Base-by-base conservation (phyloP, 2,113 vertebrate genomes). In the Albula glossodonta region DNA sequence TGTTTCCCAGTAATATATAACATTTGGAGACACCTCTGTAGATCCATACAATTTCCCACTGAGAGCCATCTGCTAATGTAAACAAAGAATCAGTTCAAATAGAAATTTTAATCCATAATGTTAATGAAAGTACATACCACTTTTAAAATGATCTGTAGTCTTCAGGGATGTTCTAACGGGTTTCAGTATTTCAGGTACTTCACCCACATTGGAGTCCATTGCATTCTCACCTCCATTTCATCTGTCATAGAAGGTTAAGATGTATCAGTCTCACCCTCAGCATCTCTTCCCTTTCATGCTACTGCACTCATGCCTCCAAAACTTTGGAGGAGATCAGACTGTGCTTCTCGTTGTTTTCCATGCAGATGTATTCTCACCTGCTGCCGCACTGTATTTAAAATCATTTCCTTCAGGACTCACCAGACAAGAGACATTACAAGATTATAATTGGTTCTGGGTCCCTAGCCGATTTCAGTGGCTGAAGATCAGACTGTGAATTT, bases 391-490 rank as follows among this genome's bases (percentile, higher is more conserved):
- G 70, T 74, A 74, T 74, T 74, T 74, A 74, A 74, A 74, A 74
- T 60, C 85, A 82, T 87, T 52, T 90, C 85, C 84, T 84, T 56
- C 56, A 88, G 83, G 86, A 86, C 87, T 80, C 83, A 87, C 86
- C 81, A 74, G 52, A 82, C 66, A 85, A 86, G 79, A 88, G 85
- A 83, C 51, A 66, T 87, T 91, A 86, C 85, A 78, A 87, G 82
- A 87, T 89, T 89, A 92, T 91, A 92, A 90, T 91, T 91, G 88
- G 86, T 87, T 88, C 88, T 70, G 81, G 86, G 86, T 88, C 88
- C 78, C 89, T 41, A 88, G 89, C 84, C 90, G 90, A 87, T 90
- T 89, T 86, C 80, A 87, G 86, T 82, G 63, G 81, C 87, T 87
- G 86, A 90, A 92, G 88, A 91, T 84, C 87, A 86, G 88, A 87